Percentiles rank a stretch among this genome's conserved stretches.
Evolutionary conservation across 2,797 vertebrate genomes (phyloP).

Genomic region (Anguilla marmorata): DNA sequence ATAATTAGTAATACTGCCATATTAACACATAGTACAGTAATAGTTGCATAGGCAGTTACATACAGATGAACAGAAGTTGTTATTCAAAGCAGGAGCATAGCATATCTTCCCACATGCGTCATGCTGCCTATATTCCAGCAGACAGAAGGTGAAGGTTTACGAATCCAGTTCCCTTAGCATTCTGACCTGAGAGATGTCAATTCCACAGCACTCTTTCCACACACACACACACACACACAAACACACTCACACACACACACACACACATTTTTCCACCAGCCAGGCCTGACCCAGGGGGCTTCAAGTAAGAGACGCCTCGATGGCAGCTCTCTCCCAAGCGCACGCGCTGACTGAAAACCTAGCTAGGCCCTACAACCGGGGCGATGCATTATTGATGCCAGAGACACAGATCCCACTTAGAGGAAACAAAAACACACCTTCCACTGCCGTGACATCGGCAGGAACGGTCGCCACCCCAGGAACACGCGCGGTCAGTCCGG

Average conservation of each 20-base stretch:
- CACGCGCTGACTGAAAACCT: constrained; percentile 23
- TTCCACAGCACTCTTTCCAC: background rate
- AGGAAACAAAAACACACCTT: constrained; percentile 28
- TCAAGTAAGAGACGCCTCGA: constrained; percentile 9
- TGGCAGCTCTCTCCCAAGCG: constrained; percentile 18
- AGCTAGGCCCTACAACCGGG: constrained; percentile 21
- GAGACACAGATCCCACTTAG: constrained; percentile 28
- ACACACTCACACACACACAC: background rate
- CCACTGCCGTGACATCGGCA: background rate
- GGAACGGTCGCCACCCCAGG: background rate
- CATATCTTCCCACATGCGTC: background rate
- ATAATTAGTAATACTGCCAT: too few relatives aligned
- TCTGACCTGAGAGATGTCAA: background rate
- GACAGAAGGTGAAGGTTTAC: background rate
- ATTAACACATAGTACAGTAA: background rate
- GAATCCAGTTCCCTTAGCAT: background rate
- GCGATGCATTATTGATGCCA: constrained; percentile 30
- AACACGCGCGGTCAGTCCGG: background rate
- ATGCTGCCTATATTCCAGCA: background rate
- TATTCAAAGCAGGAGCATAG: background rate
- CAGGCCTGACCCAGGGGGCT: constrained; percentile 16
- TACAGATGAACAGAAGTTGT: background rate
- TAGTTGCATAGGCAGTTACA: background rate
- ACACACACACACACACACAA: background rate
- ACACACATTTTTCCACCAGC: background rate